Base-by-base conservation (phyloP, 1,140 invertebrate genomes). In the Zaprionus tsacasi region DNA sequence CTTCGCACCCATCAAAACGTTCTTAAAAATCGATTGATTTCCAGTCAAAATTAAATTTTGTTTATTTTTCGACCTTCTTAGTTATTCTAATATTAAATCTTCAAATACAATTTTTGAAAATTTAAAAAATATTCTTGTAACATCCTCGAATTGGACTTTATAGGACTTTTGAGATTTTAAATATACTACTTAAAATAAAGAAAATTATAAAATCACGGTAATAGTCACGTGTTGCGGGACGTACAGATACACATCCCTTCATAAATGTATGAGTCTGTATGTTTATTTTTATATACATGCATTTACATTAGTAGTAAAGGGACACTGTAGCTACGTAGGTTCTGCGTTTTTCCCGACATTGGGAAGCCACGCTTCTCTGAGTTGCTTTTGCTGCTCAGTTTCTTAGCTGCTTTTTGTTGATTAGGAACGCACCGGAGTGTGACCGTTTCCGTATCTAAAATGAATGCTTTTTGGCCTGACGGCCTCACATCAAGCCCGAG, bases 391-490 rank as follows among this genome's bases (percentile, higher is more conserved):
- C 38, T n/a, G 38, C 38, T 40, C 27, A 30, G 10, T 6, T 8
- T 35, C 6, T 10, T 35, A 8, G 40, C 40, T 15, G 40, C 40
- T 15, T 45, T 45, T 45, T 45, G 40, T 45, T 45, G 40, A 45
- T 45, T 45, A 45, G 15, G 40, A 45, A 45, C 15, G 40, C 40
- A 45, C n/a, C 40, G 40, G n/a, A 15, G 40, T 45, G 40, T 45
- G 40, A 15, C 3, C n/a, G n/a, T 45, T 15, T 15, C 15, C 3
- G n/a, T 15, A 15, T 45, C 33, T 45, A 45, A 45, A 45, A 45
- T 45, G n/a, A 45, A 45, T 45, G 40, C 40, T 7, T 6, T 8
- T 43, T 43, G n/a, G 40, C 40, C 40, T 45, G 8, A 15, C 7
- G 40, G n/a, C 15, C n/a, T 11, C 45, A 21, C 12, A 11, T 21